These are phyloP conservation scores for Andrena chrysosceles DNA, from an alignment of 2,888 invertebrate genomes.

Conservation along the genomic window DNA sequence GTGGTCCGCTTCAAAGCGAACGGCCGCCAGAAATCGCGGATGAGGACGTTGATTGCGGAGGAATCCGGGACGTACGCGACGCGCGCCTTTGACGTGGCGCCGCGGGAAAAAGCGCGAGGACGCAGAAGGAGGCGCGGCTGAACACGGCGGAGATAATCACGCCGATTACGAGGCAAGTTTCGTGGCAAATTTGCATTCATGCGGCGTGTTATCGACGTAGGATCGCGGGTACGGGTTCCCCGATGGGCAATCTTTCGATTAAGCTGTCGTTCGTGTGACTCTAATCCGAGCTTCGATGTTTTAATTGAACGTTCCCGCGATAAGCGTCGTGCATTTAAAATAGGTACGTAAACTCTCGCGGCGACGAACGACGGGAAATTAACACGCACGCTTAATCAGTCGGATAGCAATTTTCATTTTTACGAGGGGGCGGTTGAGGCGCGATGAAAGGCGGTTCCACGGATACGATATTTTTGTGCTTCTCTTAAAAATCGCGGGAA, in stretches of 20 bases:
- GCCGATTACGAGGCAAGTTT: conserved; percentile 39
- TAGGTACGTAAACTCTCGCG: conserved; percentile 6
- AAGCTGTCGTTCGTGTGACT: conserved; percentile 48
- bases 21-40: background rate
- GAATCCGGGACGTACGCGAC: conserved; percentile 4
- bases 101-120: background rate
- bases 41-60: background rate
- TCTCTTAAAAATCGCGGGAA: conserved; percentile 20
- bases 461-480: conserved; percentile 31
- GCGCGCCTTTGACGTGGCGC: conserved; percentile 34
- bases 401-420: conserved; percentile 15
- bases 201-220: conserved; percentile 26
- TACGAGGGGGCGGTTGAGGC: background rate
- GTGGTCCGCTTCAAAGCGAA: background rate
- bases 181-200: conserved; percentile 59
- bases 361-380: conserved; percentile 26
- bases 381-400: conserved; percentile 37
- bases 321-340: conserved; percentile 44
- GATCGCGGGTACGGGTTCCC: conserved; percentile 40
- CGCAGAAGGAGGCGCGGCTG: conserved; percentile 11
- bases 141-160: conserved; percentile 38
- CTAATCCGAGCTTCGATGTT: conserved; percentile 50
- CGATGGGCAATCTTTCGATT: conserved; percentile 52
- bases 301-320: conserved; percentile 47
- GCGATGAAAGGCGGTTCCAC: conserved; percentile 10